Evolutionary conservation across 2,113 vertebrate genomes (phyloP).

Genomic region (Morone saxatilis): DNA sequence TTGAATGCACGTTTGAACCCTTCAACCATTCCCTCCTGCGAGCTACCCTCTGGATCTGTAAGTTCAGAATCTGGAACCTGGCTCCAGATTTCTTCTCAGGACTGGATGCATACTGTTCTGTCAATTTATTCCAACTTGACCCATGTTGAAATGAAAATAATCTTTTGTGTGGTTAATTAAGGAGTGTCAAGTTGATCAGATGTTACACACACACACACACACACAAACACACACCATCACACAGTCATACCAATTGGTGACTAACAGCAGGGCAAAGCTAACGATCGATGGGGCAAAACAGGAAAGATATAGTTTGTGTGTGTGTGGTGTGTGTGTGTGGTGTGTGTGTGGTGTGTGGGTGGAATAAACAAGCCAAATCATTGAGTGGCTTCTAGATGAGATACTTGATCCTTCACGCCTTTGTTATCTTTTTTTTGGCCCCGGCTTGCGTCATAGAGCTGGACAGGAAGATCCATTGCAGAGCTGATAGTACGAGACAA

Average conservation of each 20-base stretch:
- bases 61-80: background rate
- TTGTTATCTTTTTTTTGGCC: too few species aligned
- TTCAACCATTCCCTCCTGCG: background rate
- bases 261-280: constrained; percentile 69
- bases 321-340: constrained; percentile 1
- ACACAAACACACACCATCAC: background rate
- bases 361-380: too few species aligned
- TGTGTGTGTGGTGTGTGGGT: constrained; percentile 51
- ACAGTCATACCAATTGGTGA: constrained; percentile 82
- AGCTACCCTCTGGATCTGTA: background rate
- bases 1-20: background rate
- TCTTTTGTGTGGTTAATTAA: background rate
- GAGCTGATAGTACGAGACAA: too few species aligned
- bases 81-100: background rate
- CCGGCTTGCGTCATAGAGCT: too few species aligned
- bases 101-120: background rate
- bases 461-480: too few species aligned
- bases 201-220: constrained; percentile 15
- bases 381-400: too few species aligned
- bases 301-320: constrained; percentile 80
- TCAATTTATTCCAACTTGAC: background rate
- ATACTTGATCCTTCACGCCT: too few species aligned
- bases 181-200: constrained; percentile 13
- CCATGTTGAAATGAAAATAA: background rate
- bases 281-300: constrained; percentile 85